These are phyloP conservation scores for Zelostemma sp. DNA, from an alignment of 1,140 invertebrate species.

Conservation along the genomic window DNA sequence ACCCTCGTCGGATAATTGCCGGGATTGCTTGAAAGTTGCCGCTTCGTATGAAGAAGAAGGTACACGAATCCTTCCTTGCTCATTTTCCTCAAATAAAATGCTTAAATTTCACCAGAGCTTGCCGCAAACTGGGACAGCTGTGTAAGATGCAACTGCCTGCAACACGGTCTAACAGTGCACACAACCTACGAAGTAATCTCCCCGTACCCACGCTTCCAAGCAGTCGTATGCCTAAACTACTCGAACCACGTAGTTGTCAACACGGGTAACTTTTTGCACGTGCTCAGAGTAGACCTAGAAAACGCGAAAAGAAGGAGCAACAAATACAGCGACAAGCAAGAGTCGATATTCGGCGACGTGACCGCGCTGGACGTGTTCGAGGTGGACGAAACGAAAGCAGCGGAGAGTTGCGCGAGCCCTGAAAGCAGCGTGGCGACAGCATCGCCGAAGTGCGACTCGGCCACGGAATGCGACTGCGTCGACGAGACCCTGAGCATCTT, in stretches of 20 bases:
- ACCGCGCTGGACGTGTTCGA: slow-evolving; percentile 60
- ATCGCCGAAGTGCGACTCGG: slow-evolving; percentile 57
- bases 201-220: slow-evolving; percentile 77
- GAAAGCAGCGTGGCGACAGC: slow-evolving; percentile 46
- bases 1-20: slow-evolving; percentile 75
- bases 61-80: too few species aligned
- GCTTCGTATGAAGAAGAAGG: slow-evolving; percentile 75
- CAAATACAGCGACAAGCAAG: slow-evolving; percentile 56
- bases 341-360: slow-evolving; percentile 51
- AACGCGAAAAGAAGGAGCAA: slow-evolving; percentile 51
- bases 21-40: slow-evolving; percentile 73
- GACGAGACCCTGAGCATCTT: slow-evolving; percentile 58
- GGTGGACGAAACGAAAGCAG: slow-evolving; percentile 56
- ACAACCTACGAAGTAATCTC: slow-evolving; percentile 78
- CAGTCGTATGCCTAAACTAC: slow-evolving; percentile 74
- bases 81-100: slow-evolving; percentile 18
- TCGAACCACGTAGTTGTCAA: slow-evolving; percentile 78
- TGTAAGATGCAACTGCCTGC: slow-evolving; percentile 73
- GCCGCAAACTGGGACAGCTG: slow-evolving; percentile 74
- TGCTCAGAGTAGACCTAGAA: slow-evolving; percentile 72
- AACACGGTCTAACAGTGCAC: slow-evolving; percentile 79
- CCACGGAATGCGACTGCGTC: slow-evolving; percentile 52
- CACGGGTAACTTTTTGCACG: slow-evolving; percentile 79
- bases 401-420: slow-evolving; percentile 54
- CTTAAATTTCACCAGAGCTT: slow-evolving; percentile 62